A percentile compares a stretch with the other conserved stretches of the same genome.
Conservation (phyloP, 2,888 invertebrate genomes). For the Chromoteleia sp. region DNA sequence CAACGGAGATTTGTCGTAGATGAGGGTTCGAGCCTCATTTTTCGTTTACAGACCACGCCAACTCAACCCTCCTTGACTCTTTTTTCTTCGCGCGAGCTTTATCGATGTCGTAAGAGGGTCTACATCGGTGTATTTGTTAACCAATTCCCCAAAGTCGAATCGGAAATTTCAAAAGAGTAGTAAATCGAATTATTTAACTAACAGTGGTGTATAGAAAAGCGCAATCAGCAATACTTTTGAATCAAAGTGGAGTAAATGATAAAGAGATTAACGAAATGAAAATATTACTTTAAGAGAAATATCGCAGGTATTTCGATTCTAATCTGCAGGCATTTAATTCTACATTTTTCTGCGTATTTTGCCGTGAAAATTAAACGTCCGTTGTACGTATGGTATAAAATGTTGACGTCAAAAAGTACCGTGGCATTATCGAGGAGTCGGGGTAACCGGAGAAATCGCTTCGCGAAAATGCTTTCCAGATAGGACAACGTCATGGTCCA, state of each 20-base stretch:
- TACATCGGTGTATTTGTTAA: constrained; percentile 76
- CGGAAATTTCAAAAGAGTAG: constrained; percentile 75
- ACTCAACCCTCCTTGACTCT: constrained; percentile 66
- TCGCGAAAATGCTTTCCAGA: constrained; percentile 60
- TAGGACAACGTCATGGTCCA: constrained; percentile 68
- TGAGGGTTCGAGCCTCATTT: constrained; percentile 77
- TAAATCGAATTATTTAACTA: constrained; percentile 80
- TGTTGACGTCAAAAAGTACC: constrained; percentile 52
- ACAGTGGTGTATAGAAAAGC: constrained; percentile 14
- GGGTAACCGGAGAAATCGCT: constrained; percentile 52
- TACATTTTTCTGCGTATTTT: constrained; percentile 11
- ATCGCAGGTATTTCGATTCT: not conserved
- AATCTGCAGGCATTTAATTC: not conserved
- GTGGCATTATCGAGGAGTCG: constrained; percentile 51
- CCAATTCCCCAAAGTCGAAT: constrained; percentile 78
- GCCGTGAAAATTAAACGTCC: constrained; percentile 40
- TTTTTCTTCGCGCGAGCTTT: constrained; percentile 35
- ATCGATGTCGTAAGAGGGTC: constrained; percentile 68
- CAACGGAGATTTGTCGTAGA: constrained; percentile 65
- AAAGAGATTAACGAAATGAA: not conserved
- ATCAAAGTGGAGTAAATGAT: not conserved
- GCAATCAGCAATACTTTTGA: constrained; percentile 1
- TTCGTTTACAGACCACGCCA: constrained; percentile 76
- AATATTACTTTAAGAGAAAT: no score
- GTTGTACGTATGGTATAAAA: constrained; percentile 31